phyloP scores from a whole-genome alignment of 1,140 invertebrate species.

The Oncopodura yosiiana region DNA sequence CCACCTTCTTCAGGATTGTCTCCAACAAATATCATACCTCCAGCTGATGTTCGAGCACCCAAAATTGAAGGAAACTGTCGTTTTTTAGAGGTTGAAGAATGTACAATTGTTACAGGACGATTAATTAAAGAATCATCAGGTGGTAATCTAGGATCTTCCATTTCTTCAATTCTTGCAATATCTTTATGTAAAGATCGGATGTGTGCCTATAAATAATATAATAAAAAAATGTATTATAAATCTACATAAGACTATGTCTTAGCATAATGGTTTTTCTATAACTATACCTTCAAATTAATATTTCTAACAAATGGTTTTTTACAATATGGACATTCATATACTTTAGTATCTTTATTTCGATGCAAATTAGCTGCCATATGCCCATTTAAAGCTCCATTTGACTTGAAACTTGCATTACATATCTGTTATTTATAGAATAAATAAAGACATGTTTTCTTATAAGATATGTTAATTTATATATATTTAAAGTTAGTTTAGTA shows the following conservation, averaged over 20 bases:
- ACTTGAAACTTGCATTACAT: slow-evolving; percentile 46
- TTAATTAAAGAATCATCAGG: slow-evolving; percentile 31
- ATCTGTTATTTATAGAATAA: slow-evolving; percentile 44
- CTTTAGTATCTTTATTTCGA: slow-evolving; percentile 33
- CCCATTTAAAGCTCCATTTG: slow-evolving; percentile 42
- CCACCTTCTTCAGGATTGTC: slow-evolving; percentile 14
- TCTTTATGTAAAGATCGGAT: slow-evolving; percentile 52
- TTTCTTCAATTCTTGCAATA: slow-evolving; percentile 37
- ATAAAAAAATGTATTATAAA: background rate
- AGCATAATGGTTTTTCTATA: background rate
- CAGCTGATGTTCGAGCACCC: slow-evolving; percentile 32
- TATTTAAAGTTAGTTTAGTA: slow-evolving; percentile 1
- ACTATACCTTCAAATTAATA: slow-evolving; percentile 47
- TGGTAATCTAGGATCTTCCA: slow-evolving; percentile 31
- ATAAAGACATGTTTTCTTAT: background rate
- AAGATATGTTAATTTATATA: slow-evolving; percentile 37
- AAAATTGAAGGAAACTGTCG: slow-evolving; percentile 25
- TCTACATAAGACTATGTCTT: background rate
- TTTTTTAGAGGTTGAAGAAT: slow-evolving; percentile 24
- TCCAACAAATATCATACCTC: slow-evolving; percentile 11
- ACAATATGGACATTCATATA: slow-evolving; percentile 52
- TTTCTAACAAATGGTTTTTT: slow-evolving; percentile 53
- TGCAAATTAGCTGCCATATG: slow-evolving; percentile 41
- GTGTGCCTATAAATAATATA: slow-evolving; percentile 43
- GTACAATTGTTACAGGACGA: slow-evolving; percentile 33